Percentiles rank a stretch among this genome's conserved stretches.
phyloP scores from a whole-genome alignment of 2,888 invertebrate genomes.

The Orchesella flavescens region DNA sequence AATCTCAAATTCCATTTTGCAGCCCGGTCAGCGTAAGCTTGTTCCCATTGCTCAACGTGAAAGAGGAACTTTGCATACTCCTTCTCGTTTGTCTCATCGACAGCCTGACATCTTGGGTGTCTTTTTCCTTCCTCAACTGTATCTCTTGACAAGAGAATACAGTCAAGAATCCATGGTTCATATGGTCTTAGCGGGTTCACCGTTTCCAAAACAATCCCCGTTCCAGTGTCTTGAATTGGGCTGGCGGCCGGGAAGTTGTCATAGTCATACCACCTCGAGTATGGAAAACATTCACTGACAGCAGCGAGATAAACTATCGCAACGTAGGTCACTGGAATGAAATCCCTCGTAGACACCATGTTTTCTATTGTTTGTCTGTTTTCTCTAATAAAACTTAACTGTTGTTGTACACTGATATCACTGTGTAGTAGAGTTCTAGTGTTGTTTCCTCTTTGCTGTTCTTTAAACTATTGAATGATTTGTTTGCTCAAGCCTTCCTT shows the following conservation, averaged over 20 bases:
- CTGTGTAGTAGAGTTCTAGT: background rate
- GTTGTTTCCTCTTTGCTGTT: background rate
- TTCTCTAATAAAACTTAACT: background rate
- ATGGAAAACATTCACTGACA: slow-evolving; percentile 14
- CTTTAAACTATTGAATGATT: background rate
- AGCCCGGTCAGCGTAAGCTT: slow-evolving; percentile 48
- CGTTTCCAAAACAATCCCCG: slow-evolving; percentile 14
- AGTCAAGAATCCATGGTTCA: slow-evolving; percentile 49
- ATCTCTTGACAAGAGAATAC: slow-evolving; percentile 21
- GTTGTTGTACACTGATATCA: background rate
- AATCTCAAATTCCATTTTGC: slow-evolving; percentile 45
- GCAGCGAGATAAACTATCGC: background rate
- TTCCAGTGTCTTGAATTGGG: slow-evolving; percentile 24
- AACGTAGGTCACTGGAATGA: background rate
- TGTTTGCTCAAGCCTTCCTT: background rate
- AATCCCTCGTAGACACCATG: background rate
- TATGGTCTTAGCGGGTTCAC: slow-evolving; percentile 47
- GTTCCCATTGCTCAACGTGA: slow-evolving; percentile 48
- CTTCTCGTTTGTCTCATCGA: slow-evolving; percentile 39
- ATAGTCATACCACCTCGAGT: slow-evolving; percentile 39
- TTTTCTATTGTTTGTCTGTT: too few relatives aligned
- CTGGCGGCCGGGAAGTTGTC: slow-evolving; percentile 32
- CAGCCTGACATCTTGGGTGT: slow-evolving; percentile 32
- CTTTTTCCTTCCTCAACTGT: slow-evolving; percentile 35
- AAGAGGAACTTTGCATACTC: slow-evolving; percentile 42